Conservation (phyloP, 2,888 invertebrate species). For the Stenurella melanura region DNA sequence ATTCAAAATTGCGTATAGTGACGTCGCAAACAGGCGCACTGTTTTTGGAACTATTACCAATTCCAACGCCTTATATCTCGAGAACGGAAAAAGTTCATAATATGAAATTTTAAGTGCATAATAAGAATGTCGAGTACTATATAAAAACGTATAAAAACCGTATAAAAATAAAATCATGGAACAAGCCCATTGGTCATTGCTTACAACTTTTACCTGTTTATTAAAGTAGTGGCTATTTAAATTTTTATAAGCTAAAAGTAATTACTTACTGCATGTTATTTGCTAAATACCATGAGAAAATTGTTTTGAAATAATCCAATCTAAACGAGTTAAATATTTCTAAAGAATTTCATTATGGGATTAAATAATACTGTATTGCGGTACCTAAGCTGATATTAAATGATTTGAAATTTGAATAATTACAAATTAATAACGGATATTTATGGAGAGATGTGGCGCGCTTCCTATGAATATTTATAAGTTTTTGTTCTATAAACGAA, state of each 20-base stretch:
- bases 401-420: slow-evolving; percentile 17
- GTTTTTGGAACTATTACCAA: too few species aligned
- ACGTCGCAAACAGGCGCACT: too few species aligned
- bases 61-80: too few species aligned
- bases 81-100: too few species aligned
- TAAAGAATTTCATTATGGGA: background rate
- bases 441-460: slow-evolving; percentile 24
- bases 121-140: too few species aligned
- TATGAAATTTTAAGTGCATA: too few species aligned
- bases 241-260: background rate
- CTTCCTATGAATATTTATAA: slow-evolving; percentile 33
- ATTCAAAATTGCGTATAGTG: too few species aligned
- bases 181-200: too few species aligned
- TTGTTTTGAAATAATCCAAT: background rate
- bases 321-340: background rate
- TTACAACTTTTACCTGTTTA: too few species aligned
- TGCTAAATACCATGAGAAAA: slow-evolving; percentile 7
- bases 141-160: too few species aligned
- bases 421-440: slow-evolving; percentile 30
- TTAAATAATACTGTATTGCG: background rate
- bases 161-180: too few species aligned
- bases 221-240: background rate
- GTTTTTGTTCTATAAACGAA: slow-evolving; percentile 36
- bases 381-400: background rate
- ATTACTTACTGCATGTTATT: background rate